Conservation (phyloP, 2,888 invertebrate species). For the Lasius platythorax region DNA sequence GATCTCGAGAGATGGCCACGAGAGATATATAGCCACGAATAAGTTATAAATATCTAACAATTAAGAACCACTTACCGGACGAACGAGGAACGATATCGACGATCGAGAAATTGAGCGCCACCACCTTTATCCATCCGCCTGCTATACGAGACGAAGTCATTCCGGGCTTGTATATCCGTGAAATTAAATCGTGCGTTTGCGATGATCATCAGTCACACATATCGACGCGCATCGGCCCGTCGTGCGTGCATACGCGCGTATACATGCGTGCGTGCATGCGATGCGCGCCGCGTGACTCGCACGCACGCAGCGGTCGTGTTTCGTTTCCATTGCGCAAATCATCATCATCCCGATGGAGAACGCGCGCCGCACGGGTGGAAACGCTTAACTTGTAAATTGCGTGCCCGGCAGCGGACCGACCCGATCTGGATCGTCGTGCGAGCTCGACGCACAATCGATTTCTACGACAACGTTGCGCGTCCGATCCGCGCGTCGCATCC, state of each 20-base stretch:
- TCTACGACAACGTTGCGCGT: constrained; percentile 14
- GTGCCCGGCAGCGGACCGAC: constrained; percentile 63
- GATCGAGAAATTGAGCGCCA: constrained; percentile 67
- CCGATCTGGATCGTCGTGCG: constrained; percentile 40
- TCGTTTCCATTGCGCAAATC: constrained; percentile 80
- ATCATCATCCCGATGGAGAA: constrained; percentile 70
- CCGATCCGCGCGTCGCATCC: constrained; percentile 11
- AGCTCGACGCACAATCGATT: constrained; percentile 54
- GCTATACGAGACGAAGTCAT: constrained; percentile 65
- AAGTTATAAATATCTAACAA: constrained; percentile 62
- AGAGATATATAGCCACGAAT: constrained; percentile 36
- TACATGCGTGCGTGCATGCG: not conserved
- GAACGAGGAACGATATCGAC: constrained; percentile 47
- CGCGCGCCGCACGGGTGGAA: constrained; percentile 65
- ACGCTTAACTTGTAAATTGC: constrained; percentile 78
- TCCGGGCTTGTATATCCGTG: constrained; percentile 72
- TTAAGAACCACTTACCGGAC: constrained; percentile 49
- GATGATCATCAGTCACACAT: constrained; percentile 76
- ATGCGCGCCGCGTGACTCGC: constrained; percentile 65
- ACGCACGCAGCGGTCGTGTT: constrained; percentile 69
- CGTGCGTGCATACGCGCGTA: not conserved
- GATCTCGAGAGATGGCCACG: constrained; percentile 14
- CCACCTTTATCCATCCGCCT: constrained; percentile 29
- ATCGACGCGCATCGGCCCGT: constrained; percentile 46
- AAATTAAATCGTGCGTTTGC: constrained; percentile 78